Evolutionary conservation across 2,113 vertebrate genomes (phyloP), one percentile per base, ranked within the genome.

Genomic region (Seriola aureovittata): DNA sequence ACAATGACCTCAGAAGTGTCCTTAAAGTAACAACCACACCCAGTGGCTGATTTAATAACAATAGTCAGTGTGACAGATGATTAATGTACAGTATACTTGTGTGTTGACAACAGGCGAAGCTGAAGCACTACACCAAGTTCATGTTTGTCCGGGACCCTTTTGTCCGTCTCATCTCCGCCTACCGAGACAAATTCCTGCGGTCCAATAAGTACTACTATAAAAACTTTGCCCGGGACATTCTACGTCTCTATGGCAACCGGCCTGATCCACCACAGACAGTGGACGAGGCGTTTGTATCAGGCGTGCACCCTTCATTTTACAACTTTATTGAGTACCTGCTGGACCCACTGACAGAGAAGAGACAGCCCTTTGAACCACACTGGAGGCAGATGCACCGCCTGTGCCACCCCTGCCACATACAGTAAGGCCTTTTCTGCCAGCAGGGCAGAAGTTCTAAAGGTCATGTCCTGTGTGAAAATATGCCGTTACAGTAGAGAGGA

Each of bases 51-150:
- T 8, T 40, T 48, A 4, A 25, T 44, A 21, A 14, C 14, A 29
- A n/a, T 4, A 25, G 17, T 59, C 11, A 42, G 8, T 17, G 11
- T 40, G 21, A 46, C 23, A 58, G 5, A 42, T 3, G 13, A 9
- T 9, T 58, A 1, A 72, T 66, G 9, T 42, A 36, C 40, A 11
- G 10, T 48, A 0, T 19, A 3, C 10, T 48, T 4, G 12, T 78
- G 71, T 67, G 4, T 25, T 74, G 4, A 58, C 9, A 17, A 21
- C 68, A 91, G 90, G 76, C 11, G 4, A 90, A 54, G 54, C 50
- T 91, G 52, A 90, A 71, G 58, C 32, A 90, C 32, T 89, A 91
- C 78, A 89, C 83, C 52, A 91, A 89, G 59, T 91, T 91, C 73
- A 21, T 91, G 50, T 89, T 84, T 59, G 87, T 89, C 21, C 77